These are phyloP conservation scores for Papilio polyxenes DNA, from an alignment of 1,140 invertebrate genomes.

Conservation along the genomic window DNA sequence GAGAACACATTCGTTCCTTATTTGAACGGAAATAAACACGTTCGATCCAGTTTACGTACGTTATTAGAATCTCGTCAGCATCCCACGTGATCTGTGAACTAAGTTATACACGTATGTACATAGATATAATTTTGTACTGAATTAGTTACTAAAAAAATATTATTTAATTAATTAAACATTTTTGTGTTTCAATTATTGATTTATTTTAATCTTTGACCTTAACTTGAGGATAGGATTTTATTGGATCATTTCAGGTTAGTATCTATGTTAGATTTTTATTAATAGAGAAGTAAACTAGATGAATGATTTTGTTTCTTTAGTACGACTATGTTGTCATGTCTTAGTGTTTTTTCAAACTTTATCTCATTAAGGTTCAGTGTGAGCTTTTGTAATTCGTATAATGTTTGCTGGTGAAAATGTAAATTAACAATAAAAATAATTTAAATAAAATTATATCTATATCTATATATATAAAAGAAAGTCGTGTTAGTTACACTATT, in stretches of 20 bases:
- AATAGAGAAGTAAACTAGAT: not conserved
- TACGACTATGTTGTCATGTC: not conserved
- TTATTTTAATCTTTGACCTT: too few relatives aligned
- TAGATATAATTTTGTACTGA: too few relatives aligned
- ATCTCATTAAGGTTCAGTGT: not conserved
- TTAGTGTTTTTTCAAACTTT: not conserved
- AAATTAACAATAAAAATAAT: too few relatives aligned
- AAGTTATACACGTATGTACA: not conserved
- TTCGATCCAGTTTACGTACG: not conserved
- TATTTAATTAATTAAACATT: too few relatives aligned
- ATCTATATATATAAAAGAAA: too few relatives aligned
- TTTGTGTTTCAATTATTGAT: too few relatives aligned
- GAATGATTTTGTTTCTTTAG: not conserved
- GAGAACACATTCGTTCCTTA: slow-evolving; percentile 3
- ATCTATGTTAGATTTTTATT: not conserved
- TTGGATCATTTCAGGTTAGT: too few relatives aligned
- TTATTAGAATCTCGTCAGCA: not conserved
- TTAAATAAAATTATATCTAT: too few relatives aligned
- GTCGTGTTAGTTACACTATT: too few relatives aligned
- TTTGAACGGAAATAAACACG: slow-evolving; percentile 13
- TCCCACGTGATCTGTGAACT: not conserved
- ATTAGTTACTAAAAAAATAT: too few relatives aligned
- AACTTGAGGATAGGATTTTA: too few relatives aligned
- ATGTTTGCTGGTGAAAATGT: not conserved
- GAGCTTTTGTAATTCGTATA: not conserved